Conservation (phyloP, 2,888 invertebrate species). For the Tachina grossa region DNA sequence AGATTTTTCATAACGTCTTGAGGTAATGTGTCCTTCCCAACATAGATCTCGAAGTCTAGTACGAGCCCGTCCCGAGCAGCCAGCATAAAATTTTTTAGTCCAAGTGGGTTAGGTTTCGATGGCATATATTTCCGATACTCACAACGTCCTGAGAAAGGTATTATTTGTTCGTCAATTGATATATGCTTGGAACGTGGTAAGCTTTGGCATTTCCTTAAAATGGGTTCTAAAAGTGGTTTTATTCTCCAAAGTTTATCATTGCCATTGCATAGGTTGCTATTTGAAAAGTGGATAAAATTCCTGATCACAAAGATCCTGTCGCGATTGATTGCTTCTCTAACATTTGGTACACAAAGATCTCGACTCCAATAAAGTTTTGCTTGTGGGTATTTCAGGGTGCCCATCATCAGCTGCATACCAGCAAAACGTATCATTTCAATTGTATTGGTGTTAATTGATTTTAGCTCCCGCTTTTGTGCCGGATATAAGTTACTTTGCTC, state of each 20-base stretch:
- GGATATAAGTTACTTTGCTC: conserved; percentile 12
- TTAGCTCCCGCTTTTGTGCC: conserved; percentile 28
- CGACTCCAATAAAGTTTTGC: conserved; percentile 44
- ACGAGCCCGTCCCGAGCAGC: conserved; percentile 74
- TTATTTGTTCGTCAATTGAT: conserved; percentile 75
- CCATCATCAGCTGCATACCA: too few species aligned
- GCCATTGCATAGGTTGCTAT: neutral
- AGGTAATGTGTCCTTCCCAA: conserved; percentile 46
- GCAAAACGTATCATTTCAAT: conserved; percentile 39
- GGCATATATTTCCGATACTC: conserved; percentile 69
- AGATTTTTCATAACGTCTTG: conserved; percentile 46
- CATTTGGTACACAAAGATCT: conserved; percentile 8
- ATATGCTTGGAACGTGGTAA: conserved; percentile 74
- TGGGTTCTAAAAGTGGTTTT: conserved; percentile 66
- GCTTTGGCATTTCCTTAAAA: conserved; percentile 61
- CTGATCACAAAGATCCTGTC: neutral
- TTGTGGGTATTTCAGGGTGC: conserved; percentile 42
- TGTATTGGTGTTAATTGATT: conserved; percentile 3
- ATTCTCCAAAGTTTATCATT: conserved; percentile 50
- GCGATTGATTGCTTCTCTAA: conserved; percentile 26
- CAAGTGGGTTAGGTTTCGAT: conserved; percentile 41
- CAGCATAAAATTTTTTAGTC: conserved; percentile 77
- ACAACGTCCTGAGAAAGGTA: conserved; percentile 74
- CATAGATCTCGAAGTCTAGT: conserved; percentile 74
- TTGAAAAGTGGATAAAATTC: conserved; percentile 7